phyloP scores from a whole-genome alignment of 2,113 vertebrate species.

The Ochotona princeps region DNA sequence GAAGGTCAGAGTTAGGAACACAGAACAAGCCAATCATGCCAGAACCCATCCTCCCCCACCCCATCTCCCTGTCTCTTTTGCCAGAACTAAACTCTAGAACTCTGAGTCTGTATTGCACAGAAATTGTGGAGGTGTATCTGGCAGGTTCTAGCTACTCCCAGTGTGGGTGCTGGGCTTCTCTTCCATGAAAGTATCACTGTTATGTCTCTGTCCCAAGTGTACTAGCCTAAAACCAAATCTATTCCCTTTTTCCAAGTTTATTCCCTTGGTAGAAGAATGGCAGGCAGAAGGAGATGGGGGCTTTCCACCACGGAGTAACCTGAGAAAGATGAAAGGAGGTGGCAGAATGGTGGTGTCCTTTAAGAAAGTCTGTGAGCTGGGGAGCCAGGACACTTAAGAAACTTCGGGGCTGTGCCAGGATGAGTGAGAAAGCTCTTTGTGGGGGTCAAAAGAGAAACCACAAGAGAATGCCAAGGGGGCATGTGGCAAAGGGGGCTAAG shows the following conservation, averaged over 20 bases:
- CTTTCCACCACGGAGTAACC: constrained; percentile 42
- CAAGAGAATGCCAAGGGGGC: constrained; percentile 55
- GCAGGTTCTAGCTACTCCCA: constrained; percentile 23
- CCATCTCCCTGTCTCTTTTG: not conserved
- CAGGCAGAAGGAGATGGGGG: not conserved
- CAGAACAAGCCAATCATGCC: not conserved
- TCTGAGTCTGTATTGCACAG: constrained; percentile 48
- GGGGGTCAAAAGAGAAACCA: constrained; percentile 73
- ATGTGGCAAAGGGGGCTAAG: not conserved
- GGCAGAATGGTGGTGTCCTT: constrained; percentile 65
- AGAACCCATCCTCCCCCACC: not conserved
- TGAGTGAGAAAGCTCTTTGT: constrained; percentile 69
- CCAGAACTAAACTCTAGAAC: not conserved
- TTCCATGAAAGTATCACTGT: not conserved
- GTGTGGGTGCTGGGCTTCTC: constrained; percentile 18
- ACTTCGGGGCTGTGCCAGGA: constrained; percentile 66
- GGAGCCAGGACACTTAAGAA: constrained; percentile 62
- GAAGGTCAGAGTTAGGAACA: constrained; percentile 21
- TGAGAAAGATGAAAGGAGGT: constrained; percentile 36
- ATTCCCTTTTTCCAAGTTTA: constrained; percentile 22
- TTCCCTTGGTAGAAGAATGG: not conserved
- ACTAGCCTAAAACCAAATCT: not conserved
- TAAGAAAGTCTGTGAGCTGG: constrained; percentile 61
- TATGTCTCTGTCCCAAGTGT: not conserved
- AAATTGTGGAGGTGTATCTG: constrained; percentile 38